A percentile compares a stretch with the other conserved stretches of the same genome.
Conservation (phyloP, 2,113 vertebrate species). For the Thunnus thynnus region DNA sequence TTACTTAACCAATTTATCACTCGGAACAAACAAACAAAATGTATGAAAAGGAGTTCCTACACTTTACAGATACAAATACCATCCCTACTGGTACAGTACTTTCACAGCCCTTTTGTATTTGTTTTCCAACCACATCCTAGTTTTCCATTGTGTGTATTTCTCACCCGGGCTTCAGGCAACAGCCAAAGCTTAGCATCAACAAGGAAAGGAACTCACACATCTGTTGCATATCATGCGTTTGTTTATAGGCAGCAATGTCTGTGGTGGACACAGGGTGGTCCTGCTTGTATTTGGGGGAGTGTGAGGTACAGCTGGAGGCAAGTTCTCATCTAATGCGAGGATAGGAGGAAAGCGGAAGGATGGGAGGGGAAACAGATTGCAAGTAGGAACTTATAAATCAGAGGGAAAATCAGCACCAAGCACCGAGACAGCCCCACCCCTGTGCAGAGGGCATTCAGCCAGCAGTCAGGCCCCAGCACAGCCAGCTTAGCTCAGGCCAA, state of each 20-base stretch:
- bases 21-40: background rate
- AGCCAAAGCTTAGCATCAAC: background rate
- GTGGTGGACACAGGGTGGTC: constrained; percentile 51
- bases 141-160: background rate
- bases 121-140: too few species aligned
- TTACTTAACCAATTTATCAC: background rate
- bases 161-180: constrained; percentile 18
- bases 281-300: constrained; percentile 29
- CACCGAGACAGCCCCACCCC: constrained; percentile 56
- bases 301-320: constrained; percentile 37
- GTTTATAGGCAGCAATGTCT: constrained; percentile 56
- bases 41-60: background rate
- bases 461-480: constrained; percentile 29
- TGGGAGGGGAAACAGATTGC: constrained; percentile 21
- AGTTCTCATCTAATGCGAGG: constrained; percentile 37
- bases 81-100: background rate
- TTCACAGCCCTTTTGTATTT: too few species aligned
- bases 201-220: constrained; percentile 41
- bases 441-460: constrained; percentile 57
- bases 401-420: constrained; percentile 63
- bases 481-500: constrained; percentile 37
- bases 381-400: constrained; percentile 73
- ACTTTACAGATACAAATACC: background rate
- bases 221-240: constrained; percentile 59
- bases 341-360: constrained; percentile 38